These are phyloP conservation scores for Andinoacara biseriatus DNA, from an alignment of 2,113 vertebrate genomes.

Conservation along the genomic window DNA sequence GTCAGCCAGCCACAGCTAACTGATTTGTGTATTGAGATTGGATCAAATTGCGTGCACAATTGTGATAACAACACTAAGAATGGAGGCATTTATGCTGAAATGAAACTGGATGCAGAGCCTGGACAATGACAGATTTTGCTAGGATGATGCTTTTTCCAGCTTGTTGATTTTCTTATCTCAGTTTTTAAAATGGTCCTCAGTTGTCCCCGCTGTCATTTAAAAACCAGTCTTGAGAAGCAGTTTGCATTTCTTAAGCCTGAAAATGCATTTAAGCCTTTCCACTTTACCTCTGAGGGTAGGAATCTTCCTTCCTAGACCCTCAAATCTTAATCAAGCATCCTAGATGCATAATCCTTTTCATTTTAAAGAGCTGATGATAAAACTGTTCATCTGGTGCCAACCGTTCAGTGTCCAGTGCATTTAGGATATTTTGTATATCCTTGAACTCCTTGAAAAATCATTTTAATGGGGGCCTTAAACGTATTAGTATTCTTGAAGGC, in stretches of 20 bases:
- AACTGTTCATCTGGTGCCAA: constrained; percentile 8
- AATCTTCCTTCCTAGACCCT: neutral
- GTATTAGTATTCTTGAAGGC: neutral
- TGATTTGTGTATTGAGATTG: constrained; percentile 1
- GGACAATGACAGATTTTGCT: neutral
- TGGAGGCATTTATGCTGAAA: constrained; percentile 1
- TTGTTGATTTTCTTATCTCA: neutral
- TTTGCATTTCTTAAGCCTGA: constrained; percentile 5
- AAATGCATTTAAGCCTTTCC: neutral
- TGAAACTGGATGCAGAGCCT: neutral
- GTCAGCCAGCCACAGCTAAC: neutral
- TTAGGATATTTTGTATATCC: neutral
- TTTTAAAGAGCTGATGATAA: constrained; percentile 23
- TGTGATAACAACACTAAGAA: neutral
- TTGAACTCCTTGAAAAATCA: constrained; percentile 20
- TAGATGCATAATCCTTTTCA: constrained; percentile 10
- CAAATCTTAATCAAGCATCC: constrained; percentile 9
- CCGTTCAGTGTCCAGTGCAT: neutral
- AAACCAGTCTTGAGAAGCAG: constrained; percentile 4
- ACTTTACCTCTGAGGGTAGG: neutral
- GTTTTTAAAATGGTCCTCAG: neutral
- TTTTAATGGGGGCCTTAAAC: neutral
- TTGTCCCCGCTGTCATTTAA: neutral
- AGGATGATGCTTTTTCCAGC: neutral
- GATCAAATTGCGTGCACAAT: constrained; percentile 8